phyloP scores from a whole-genome alignment of 1,140 invertebrate genomes.

The roundworm (Caenorhabditis elegans) region WBcel235 BX284606.5:4344001-4344500 shows the following conservation, averaged over 20 bases:
- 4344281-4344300: not conserved
- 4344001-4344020: constrained; percentile 20
- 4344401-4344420: not conserved
- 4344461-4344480: not conserved
- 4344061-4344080: not conserved
- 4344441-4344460: constrained; percentile 20
- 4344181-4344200: constrained; percentile 24
- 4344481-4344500: constrained; percentile 2
- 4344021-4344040: not conserved
- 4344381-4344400: too few relatives aligned
- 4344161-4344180: constrained; percentile 22
- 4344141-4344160: constrained; percentile 27
- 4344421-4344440: not conserved
- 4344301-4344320: not conserved
- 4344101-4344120: constrained; percentile 25
- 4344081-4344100: not conserved
- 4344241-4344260: not conserved
- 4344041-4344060: not conserved
- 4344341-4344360: not conserved
- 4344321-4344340: not conserved
- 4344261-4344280: not conserved
- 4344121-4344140: constrained; percentile 29
- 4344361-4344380: too few relatives aligned
- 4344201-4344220: constrained; percentile 15
- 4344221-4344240: constrained; percentile 3